Evolutionary conservation across 2,888 invertebrate species (phyloP).

Genomic region (Baccha elongata): DNA sequence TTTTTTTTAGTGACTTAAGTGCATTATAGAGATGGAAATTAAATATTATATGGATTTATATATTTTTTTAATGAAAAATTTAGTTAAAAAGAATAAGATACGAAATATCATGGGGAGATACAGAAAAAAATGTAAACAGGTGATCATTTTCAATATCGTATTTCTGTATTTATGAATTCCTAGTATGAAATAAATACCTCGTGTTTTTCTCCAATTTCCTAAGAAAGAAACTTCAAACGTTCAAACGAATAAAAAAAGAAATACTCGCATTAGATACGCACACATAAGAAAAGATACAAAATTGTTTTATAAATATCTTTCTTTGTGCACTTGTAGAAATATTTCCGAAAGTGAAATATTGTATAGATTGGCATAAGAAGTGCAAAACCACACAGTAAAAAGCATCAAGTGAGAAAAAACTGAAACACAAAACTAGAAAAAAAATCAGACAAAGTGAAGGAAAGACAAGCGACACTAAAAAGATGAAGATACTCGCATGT

Average conservation of each 20-base stretch:
- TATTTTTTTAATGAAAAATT: constrained; percentile 3
- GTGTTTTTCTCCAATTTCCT: background rate
- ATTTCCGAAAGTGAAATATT: constrained; percentile 56
- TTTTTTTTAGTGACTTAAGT: constrained; percentile 7
- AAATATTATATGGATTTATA: constrained; percentile 9
- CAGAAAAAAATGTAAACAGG: background rate
- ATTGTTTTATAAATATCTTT: background rate
- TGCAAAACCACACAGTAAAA: constrained; percentile 30
- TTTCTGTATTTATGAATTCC: background rate
- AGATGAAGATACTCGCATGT: no score
- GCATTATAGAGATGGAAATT: background rate
- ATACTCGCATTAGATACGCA: background rate
- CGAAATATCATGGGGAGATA: background rate
- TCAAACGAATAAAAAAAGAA: no score
- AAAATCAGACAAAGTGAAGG: background rate
- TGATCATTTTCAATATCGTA: background rate
- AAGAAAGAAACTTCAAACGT: background rate
- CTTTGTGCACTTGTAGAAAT: constrained; percentile 42
- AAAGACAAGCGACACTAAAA: background rate
- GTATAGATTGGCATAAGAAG: constrained; percentile 5
- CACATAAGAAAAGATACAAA: background rate
- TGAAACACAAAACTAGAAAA: constrained; percentile 26
- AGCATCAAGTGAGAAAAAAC: constrained; percentile 45
- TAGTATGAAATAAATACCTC: background rate
- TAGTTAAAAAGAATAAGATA: constrained; percentile 24